Percentiles rank a stretch among this genome's conserved stretches.
phyloP scores from a whole-genome alignment of 2,797 vertebrate species.

The Toxotes lorentzi region DNA sequence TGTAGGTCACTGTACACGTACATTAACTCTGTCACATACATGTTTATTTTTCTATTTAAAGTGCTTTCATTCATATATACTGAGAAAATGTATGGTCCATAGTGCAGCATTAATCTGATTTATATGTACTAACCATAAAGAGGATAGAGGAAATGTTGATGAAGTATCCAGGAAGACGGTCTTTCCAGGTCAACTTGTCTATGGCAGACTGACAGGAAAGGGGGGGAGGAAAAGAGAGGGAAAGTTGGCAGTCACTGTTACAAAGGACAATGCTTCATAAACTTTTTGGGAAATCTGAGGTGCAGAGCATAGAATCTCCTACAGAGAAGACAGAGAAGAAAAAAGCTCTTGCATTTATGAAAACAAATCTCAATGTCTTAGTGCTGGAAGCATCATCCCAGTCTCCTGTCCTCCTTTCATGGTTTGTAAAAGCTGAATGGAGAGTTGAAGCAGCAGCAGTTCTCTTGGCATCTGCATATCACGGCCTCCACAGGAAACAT shows the following conservation, averaged over 20 bases:
- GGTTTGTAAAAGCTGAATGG: slow-evolving; percentile 28
- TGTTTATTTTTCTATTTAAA: slow-evolving; percentile 18
- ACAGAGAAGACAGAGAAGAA: slow-evolving; percentile 10
- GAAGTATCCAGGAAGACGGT: slow-evolving; percentile 93
- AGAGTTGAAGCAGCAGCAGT: slow-evolving; percentile 5
- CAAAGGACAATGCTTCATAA: slow-evolving; percentile 7
- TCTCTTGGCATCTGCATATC: slow-evolving; percentile 13
- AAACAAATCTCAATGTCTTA: not conserved
- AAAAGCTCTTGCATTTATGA: not conserved
- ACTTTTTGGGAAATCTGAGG: slow-evolving; percentile 14
- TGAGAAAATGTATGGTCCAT: not conserved
- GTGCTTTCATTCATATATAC: slow-evolving; percentile 9
- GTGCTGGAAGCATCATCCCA: not conserved
- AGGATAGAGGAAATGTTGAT: slow-evolving; percentile 94
- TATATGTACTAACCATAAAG: slow-evolving; percentile 89
- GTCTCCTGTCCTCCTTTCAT: not conserved
- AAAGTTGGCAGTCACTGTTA: slow-evolving; percentile 29
- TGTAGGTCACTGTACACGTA: slow-evolving; percentile 36
- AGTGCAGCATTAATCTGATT: not conserved
- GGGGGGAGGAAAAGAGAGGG: not conserved
- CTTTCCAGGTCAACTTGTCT: slow-evolving; percentile 93
- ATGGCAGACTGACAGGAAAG: slow-evolving; percentile 72
- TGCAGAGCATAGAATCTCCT: not conserved
- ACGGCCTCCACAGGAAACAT: slow-evolving; percentile 44
- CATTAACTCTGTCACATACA: not conserved